Conservation (phyloP, 2,888 invertebrate genomes). For the Idaea biselata region DNA sequence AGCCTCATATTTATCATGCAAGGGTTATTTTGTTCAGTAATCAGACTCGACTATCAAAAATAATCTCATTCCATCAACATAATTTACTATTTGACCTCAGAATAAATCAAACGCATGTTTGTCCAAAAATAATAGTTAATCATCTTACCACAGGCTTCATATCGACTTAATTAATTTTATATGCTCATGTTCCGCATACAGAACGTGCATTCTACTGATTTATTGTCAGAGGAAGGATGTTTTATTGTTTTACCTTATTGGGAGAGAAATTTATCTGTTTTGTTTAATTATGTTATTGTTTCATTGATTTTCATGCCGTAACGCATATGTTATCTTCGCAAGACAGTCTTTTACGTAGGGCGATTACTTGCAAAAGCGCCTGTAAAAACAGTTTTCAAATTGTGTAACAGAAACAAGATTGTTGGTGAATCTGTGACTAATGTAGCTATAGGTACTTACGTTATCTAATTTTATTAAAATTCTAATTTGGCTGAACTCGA, state of each 20-base stretch:
- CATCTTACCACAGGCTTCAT: background rate
- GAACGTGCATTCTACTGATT: background rate
- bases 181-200: background rate
- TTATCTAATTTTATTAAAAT: background rate
- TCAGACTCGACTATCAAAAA: background rate
- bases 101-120: background rate
- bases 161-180: background rate
- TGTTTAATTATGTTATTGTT: background rate
- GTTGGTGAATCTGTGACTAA: background rate
- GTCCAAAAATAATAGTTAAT: background rate
- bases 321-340: background rate
- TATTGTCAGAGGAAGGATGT: background rate
- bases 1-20: too few relatives aligned
- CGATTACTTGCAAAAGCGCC: too few relatives aligned
- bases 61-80: background rate
- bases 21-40: background rate
- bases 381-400: too few relatives aligned
- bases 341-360: background rate
- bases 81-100: background rate
- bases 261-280: background rate
- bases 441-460: background rate
- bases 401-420: too few relatives aligned
- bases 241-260: background rate
- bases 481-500: background rate
- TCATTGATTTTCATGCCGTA: background rate